Evolutionary conservation across 2,113 vertebrate species (phyloP).

Genomic region (Leptocoma aspasia): DNA sequence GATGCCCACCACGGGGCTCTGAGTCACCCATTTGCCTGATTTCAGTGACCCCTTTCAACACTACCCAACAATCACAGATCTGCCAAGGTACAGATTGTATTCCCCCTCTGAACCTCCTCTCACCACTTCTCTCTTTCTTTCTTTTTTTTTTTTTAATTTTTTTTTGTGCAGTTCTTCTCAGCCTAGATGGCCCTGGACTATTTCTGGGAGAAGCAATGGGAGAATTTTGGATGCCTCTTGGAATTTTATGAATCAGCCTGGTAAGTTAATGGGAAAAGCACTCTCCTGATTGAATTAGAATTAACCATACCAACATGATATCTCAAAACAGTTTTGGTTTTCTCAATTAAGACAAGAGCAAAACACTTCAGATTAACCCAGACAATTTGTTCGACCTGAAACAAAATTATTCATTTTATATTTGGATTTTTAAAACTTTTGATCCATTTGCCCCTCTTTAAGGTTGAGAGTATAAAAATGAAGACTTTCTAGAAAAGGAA

Average conservation of each 20-base stretch:
- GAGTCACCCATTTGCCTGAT: not conserved
- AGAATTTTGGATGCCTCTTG: not conserved
- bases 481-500: not conserved
- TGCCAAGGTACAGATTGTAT: not conserved
- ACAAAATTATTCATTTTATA: not conserved
- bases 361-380: not conserved
- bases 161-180: not conserved
- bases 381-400: not conserved
- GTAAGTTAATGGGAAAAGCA: not conserved
- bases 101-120: not conserved
- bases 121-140: not conserved
- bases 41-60: not conserved
- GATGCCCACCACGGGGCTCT: not conserved
- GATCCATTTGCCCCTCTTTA: not conserved
- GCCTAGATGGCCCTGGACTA: not conserved
- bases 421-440: not conserved
- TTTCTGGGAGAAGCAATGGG: not conserved
- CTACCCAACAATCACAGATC: not conserved
- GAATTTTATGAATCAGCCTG: not conserved
- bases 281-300: not conserved
- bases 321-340: not conserved
- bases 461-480: not conserved
- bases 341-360: not conserved
- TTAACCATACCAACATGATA: not conserved
- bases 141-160: not conserved